Base-by-base conservation (phyloP, 2,888 invertebrate species). In the Alitta virens region DNA sequence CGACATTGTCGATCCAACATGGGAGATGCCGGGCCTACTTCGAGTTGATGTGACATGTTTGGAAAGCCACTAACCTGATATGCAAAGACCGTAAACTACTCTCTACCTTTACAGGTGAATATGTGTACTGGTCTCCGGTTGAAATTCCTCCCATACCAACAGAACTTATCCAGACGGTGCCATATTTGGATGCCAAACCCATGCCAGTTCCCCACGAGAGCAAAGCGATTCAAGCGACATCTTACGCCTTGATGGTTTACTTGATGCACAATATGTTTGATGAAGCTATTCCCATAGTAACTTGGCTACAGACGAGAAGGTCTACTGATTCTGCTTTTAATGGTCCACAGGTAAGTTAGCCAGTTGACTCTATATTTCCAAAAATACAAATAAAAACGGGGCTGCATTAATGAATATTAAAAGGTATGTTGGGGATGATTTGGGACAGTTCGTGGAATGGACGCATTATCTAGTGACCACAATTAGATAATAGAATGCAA, bases 281-380 rank as follows among this genome's bases (percentile, higher is more conserved):
- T 1, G 60, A 68, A 16, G 46, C 66, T 3, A 49, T 38, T 23
- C 57, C 65, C 21, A 68, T 68, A 27, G 62, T 66, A 64, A 56
- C 54, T 42, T 68, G 66, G 64, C 18, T 68, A 2, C 68, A 68
- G 56, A 60, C 64, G 7, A 63, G 61, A 56, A 42, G 64, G 18
- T 26, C 50, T 23, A 21, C 25, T 27, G 52, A 53, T 9, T 43
- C 25, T 27, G 67, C 62, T 40, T 69, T 69, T 43, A 56, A 26
- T 27, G 57, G 52, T 1, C 38, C 60, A 23, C 63, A 65, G 63
- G 68, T 68, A 21, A 27, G 33, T 43, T 2, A 23, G 40, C 40
- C 9, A 40, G 9, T 40, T 12, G 9, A 40, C 16, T 40, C 40
- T 40, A 40, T n/a, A n/a, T n/a, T n/a, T n/a, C n/a, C n/a, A n/a